Evolutionary conservation across 2,888 invertebrate genomes (phyloP).

Genomic region (Protonemura montana): DNA sequence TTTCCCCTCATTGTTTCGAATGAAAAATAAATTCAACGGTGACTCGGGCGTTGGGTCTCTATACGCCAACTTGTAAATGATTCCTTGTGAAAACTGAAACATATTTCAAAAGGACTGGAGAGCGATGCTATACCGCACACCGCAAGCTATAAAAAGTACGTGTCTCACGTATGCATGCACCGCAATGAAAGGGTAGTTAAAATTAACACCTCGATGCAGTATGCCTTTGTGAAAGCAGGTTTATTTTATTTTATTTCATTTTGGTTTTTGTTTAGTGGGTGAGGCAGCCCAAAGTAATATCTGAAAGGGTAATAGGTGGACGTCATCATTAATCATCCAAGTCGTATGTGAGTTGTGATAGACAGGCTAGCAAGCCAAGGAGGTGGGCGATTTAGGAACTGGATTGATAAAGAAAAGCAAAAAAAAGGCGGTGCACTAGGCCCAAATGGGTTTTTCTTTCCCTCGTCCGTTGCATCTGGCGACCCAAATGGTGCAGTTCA

Average conservation of each 20-base stretch:
- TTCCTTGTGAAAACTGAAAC: not conserved
- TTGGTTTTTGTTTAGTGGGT: slow-evolving; percentile 20
- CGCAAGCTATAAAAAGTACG: not conserved
- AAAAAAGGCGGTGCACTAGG: not conserved
- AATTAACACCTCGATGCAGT: not conserved
- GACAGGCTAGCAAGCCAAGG: slow-evolving; percentile 23
- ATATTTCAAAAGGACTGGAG: not conserved
- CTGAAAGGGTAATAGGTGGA: slow-evolving; percentile 38
- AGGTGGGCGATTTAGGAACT: slow-evolving; percentile 17
- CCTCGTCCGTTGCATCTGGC: not conserved
- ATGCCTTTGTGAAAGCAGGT: not conserved
- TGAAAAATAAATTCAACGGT: not conserved
- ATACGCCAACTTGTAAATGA: not conserved
- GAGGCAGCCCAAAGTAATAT: slow-evolving; percentile 35
- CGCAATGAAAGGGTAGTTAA: slow-evolving; percentile 12
- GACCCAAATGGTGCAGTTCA: not conserved
- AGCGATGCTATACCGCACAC: not conserved
- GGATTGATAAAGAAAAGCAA: slow-evolving; percentile 27
- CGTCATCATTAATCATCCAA: slow-evolving; percentile 32
- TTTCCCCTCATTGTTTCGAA: not conserved
- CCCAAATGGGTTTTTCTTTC: not conserved
- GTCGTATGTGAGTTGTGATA: not conserved
- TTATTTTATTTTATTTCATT: not conserved
- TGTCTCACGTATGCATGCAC: not conserved
- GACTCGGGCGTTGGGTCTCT: not conserved